Conservation (phyloP, 1,140 invertebrate species). For the Megalonaias nervosa region DNA sequence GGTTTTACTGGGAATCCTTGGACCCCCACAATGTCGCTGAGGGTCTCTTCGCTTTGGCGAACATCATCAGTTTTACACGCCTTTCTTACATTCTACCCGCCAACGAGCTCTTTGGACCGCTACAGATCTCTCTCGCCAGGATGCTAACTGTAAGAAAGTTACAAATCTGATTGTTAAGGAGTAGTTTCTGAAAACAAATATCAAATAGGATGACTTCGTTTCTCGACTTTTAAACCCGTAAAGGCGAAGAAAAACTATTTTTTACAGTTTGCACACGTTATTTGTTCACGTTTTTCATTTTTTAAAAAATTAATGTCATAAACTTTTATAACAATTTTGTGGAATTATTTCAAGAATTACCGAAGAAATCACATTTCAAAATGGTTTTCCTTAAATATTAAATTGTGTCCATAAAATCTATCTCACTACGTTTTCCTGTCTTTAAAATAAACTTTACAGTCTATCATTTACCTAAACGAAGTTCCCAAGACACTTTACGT, state of each 20-base stretch:
- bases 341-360: too few relatives aligned
- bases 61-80: slow-evolving; percentile 63
- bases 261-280: neutral
- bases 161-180: neutral
- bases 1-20: slow-evolving; percentile 63
- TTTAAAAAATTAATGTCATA: too few relatives aligned
- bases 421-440: too few relatives aligned
- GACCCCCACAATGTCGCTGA: slow-evolving; percentile 65
- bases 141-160: slow-evolving; percentile 61
- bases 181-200: neutral
- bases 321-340: too few relatives aligned
- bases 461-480: too few relatives aligned
- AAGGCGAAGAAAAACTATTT: neutral
- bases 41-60: slow-evolving; percentile 63
- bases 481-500: too few relatives aligned
- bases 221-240: too few relatives aligned
- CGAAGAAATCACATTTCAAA: too few relatives aligned
- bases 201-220: too few relatives aligned
- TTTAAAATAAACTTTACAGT: too few relatives aligned
- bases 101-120: slow-evolving; percentile 64
- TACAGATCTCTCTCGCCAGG: slow-evolving; percentile 65
- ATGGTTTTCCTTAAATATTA: too few relatives aligned
- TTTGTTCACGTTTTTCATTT: neutral
- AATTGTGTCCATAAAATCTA: too few relatives aligned
- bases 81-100: slow-evolving; percentile 65